Percentiles rank a stretch among this genome's conserved stretches.
These are phyloP conservation scores for Melopsittacus undulatus DNA, from an alignment of 2,797 vertebrate species.

Conservation along the genomic window DNA sequence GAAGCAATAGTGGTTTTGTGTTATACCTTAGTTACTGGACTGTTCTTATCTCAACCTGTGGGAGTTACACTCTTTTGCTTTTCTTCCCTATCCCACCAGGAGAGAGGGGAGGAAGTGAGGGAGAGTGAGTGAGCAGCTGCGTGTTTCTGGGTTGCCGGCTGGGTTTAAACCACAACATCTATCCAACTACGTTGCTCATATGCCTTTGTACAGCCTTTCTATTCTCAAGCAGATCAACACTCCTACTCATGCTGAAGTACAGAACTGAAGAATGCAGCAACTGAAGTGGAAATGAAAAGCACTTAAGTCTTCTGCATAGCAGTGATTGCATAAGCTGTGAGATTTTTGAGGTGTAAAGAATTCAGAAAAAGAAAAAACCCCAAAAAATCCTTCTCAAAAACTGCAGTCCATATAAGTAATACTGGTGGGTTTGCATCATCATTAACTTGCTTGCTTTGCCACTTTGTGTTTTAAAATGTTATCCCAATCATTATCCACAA, in stretches of 20 bases:
- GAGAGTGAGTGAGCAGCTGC: too few relatives aligned
- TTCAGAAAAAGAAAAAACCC: neutral
- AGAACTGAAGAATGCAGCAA: neutral
- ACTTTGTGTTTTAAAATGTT: neutral
- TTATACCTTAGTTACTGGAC: too few relatives aligned
- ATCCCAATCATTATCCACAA: neutral
- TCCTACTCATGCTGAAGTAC: neutral
- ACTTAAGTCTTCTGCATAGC: rapidly evolving
- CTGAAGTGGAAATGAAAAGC: neutral
- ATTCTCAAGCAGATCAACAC: neutral
- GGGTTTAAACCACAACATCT: too few relatives aligned
- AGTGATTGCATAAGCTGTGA: neutral
- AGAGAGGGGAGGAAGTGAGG: too few relatives aligned
- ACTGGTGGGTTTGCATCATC: neutral
- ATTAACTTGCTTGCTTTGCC: neutral
- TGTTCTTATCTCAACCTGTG: too few relatives aligned
- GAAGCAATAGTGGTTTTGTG: too few relatives aligned
- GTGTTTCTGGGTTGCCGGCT: too few relatives aligned
- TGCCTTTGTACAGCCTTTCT: neutral
- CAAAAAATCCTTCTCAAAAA: neutral
- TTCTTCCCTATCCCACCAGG: too few relatives aligned
- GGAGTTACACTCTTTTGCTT: too few relatives aligned
- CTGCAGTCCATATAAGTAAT: neutral
- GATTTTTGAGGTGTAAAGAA: neutral
- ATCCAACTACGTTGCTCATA: neutral